Conservation (phyloP, 2,888 invertebrate species). For the Cyclophora punctaria region DNA sequence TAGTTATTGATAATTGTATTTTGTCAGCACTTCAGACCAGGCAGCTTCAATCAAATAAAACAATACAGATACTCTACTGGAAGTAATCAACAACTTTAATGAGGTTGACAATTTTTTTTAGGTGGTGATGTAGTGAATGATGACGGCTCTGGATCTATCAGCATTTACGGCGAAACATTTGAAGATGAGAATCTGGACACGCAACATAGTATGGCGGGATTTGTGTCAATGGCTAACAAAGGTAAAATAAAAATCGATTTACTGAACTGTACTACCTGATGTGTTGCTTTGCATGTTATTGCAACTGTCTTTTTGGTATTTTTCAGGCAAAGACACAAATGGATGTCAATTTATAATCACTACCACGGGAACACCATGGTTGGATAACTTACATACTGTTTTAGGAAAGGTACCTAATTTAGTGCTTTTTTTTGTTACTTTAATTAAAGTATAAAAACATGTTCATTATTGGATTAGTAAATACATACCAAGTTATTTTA, state of each 20-base stretch:
- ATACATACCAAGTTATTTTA: conserved; percentile 4
- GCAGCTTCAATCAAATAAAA: no score
- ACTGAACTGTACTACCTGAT: no score
- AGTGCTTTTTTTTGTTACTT: no score
- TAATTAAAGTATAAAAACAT: no score
- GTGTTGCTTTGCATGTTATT: neutral
- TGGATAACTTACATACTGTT: conserved; percentile 91
- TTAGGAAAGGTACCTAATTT: conserved; percentile 84
- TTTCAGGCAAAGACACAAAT: conserved; percentile 87
- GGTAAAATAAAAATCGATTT: conserved; percentile 43
- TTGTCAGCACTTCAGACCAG: no score
- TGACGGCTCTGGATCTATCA: conserved; percentile 89
- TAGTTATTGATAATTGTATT: neutral
- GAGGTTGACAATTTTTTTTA: conserved; percentile 33
- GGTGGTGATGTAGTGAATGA: conserved; percentile 89
- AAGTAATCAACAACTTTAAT: neutral
- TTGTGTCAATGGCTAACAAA: conserved; percentile 94
- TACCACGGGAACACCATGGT: conserved; percentile 89
- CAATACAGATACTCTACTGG: no score
- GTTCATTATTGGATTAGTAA: neutral
- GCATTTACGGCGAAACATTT: conserved; percentile 90
- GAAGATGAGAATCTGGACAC: conserved; percentile 90
- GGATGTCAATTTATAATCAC: conserved; percentile 97
- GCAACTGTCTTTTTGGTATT: conserved; percentile 3
- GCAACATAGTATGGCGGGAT: conserved; percentile 87